These are phyloP conservation scores for Tonatia bakeri DNA, from an alignment of 2,113 vertebrate species.

Conservation along the genomic window DNA sequence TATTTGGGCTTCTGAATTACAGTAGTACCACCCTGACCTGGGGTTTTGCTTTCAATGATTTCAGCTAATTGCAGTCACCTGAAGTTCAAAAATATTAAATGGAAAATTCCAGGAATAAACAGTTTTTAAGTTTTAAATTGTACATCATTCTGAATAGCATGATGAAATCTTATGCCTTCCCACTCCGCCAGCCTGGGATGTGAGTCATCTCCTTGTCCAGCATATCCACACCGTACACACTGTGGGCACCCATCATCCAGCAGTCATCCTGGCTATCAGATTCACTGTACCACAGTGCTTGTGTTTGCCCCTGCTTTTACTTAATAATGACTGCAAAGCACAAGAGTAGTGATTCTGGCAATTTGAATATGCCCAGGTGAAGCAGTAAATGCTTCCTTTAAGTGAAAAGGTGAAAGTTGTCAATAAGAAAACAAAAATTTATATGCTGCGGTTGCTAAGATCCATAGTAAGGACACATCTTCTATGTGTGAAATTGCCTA, in stretches of 20 bases:
- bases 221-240: neutral
- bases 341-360: no score
- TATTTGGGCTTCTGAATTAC: neutral
- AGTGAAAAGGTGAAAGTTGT: neutral
- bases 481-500: neutral
- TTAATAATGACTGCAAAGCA: no score
- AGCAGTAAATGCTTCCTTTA: no score
- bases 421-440: neutral
- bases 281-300: no score
- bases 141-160: neutral
- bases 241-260: fast-evolving
- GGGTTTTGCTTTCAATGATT: neutral
- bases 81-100: neutral
- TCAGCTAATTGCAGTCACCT: neutral
- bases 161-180: neutral
- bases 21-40: neutral
- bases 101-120: neutral
- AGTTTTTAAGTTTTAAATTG: neutral
- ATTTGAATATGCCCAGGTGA: no score
- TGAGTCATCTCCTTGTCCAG: neutral
- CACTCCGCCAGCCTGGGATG: neutral
- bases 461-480: neutral
- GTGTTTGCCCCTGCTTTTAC: no score
- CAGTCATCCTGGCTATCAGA: neutral
- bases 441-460: neutral